Percentiles rank a stretch among this genome's conserved stretches.
phyloP scores from a whole-genome alignment of 2,113 vertebrate species.

The Nesoenas mayeri region DNA sequence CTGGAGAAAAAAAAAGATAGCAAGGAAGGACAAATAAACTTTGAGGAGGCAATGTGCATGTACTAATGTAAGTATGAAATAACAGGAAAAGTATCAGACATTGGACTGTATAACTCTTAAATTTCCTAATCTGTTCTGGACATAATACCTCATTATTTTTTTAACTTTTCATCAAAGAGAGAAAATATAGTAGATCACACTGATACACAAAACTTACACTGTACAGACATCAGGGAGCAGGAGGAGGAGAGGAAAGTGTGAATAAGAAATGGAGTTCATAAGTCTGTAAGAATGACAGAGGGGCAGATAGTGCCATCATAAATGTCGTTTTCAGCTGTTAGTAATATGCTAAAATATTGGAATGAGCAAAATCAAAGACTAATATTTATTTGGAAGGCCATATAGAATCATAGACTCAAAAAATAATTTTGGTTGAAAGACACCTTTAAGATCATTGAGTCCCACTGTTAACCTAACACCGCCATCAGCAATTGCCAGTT shows the following conservation, averaged over 20 bases:
- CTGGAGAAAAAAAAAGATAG: constrained; percentile 51
- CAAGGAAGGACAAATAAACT: neutral
- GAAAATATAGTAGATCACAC: neutral
- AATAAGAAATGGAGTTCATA: too few relatives aligned
- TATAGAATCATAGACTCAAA: neutral
- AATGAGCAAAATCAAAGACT: neutral
- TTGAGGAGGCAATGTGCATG: neutral
- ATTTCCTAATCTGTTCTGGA: neutral
- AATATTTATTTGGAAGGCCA: neutral
- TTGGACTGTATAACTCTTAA: fast-evolving
- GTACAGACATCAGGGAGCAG: too few relatives aligned
- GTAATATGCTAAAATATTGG: neutral
- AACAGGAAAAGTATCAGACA: neutral
- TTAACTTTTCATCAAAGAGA: neutral
- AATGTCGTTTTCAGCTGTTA: neutral
- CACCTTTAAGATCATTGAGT: too few relatives aligned
- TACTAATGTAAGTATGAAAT: neutral
- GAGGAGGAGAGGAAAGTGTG: too few relatives aligned
- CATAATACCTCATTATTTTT: neutral
- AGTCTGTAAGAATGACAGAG: too few relatives aligned
- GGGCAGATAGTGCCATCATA: neutral
- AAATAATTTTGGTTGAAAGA: too few relatives aligned
- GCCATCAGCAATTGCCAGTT: neutral
- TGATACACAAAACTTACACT: neutral
- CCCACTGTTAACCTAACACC: too few relatives aligned